Evolutionary conservation across 1,140 invertebrate species (phyloP).

Genomic region (Drosophila littoralis): DNA sequence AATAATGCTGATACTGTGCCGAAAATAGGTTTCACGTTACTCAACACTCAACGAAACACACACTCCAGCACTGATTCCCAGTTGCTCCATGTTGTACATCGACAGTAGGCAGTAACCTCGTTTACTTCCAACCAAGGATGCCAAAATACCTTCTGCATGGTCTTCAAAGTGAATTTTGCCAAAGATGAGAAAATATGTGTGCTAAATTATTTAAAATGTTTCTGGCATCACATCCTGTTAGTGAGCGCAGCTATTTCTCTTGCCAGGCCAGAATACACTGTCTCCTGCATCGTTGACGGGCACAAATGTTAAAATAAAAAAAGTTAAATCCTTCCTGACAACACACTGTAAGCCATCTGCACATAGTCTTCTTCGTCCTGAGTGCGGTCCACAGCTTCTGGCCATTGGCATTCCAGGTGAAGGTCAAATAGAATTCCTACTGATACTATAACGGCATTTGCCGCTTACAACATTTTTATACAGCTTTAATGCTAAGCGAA

Average conservation of each 20-base stretch:
- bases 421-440: constrained; percentile 57
- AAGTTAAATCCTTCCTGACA: constrained; percentile 69
- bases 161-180: constrained; percentile 73
- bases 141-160: constrained; percentile 63
- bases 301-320: constrained; percentile 76
- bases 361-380: constrained; percentile 34
- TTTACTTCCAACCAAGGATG: constrained; percentile 4
- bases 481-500: constrained; percentile 60
- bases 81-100: constrained; percentile 44
- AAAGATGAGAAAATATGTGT: constrained; percentile 73
- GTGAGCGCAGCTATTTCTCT: constrained; percentile 67
- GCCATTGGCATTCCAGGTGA: constrained; percentile 69
- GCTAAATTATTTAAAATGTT: constrained; percentile 81
- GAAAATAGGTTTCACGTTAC: constrained; percentile 75
- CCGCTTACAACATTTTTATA: constrained; percentile 56
- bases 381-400: constrained; percentile 21
- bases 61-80: constrained; percentile 45
- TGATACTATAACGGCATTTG: constrained; percentile 39
- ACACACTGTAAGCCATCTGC: constrained; percentile 43
- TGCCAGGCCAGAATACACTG: constrained; percentile 31
- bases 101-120: constrained; percentile 31
- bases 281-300: constrained; percentile 39
- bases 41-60: constrained; percentile 59
- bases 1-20: constrained; percentile 56
- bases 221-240: constrained; percentile 76